Evolutionary conservation across 2,888 invertebrate genomes (phyloP).

Genomic region (Pharmacophagus antenor): DNA sequence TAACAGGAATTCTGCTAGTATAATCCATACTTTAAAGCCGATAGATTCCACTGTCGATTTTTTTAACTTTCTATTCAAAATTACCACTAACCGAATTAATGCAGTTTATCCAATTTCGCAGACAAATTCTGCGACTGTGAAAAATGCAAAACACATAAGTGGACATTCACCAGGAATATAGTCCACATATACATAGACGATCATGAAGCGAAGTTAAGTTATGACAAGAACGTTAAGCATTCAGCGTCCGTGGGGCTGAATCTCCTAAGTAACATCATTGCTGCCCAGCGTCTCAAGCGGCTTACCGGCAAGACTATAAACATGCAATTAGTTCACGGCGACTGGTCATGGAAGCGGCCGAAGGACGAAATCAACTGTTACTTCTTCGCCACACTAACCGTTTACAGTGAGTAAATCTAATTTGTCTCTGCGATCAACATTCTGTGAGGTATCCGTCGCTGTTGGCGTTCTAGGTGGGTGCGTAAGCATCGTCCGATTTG

Average conservation of each 20-base stretch:
- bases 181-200: slow-evolving; percentile 26
- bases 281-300: slow-evolving; percentile 7
- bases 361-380: slow-evolving; percentile 34
- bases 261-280: slow-evolving; percentile 26
- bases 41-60: no score
- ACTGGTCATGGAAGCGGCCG: slow-evolving; percentile 16
- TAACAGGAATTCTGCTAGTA: neutral
- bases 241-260: slow-evolving; percentile 23
- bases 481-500: no score
- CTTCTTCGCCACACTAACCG: slow-evolving; percentile 34
- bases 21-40: no score
- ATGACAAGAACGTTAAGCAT: slow-evolving; percentile 14
- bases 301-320: slow-evolving; percentile 1
- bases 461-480: neutral
- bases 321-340: slow-evolving; percentile 5
- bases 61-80: no score
- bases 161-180: slow-evolving; percentile 19
- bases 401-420: slow-evolving; percentile 34
- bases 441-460: neutral
- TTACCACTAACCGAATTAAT: neutral
- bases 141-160: slow-evolving; percentile 12
- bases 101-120: slow-evolving; percentile 1
- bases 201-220: slow-evolving; percentile 11
- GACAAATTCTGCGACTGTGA: slow-evolving; percentile 14
- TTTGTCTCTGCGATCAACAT: neutral